A percentile compares a stretch with the other conserved stretches of the same genome.
Evolutionary conservation across 2,797 vertebrate species (phyloP).

Genomic region (Scolopax bukidnonensis): DNA sequence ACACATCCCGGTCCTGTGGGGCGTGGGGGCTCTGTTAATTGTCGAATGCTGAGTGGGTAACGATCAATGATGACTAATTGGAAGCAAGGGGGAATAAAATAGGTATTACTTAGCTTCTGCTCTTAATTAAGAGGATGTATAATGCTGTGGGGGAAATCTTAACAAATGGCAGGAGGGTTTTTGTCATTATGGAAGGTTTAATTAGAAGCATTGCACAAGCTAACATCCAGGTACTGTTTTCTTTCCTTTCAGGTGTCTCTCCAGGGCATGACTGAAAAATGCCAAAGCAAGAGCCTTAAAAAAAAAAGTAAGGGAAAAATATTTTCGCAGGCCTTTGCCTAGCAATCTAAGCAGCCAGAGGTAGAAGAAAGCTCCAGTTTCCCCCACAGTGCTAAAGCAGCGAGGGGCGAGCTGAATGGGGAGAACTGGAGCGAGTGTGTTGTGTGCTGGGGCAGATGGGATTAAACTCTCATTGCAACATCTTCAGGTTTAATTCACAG

Average conservation of each 20-base stretch:
- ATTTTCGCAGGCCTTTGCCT: not conserved
- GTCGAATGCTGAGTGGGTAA: conserved; percentile 57
- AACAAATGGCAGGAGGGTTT: conserved; percentile 69
- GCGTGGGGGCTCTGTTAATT: conserved; percentile 61
- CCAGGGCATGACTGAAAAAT: conserved; percentile 14
- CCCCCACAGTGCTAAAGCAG: conserved; percentile 10
- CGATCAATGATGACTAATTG: conserved; percentile 74
- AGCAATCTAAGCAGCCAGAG: not conserved
- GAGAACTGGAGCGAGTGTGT: not conserved
- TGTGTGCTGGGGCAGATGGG: not conserved
- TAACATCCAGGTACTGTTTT: conserved; percentile 34
- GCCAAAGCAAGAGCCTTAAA: not conserved
- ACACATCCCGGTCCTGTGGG: not conserved
- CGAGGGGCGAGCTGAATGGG: not conserved
- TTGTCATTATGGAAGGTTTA: conserved; percentile 66
- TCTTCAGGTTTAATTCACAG: conserved; percentile 45
- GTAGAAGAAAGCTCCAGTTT: not conserved
- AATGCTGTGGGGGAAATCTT: conserved; percentile 68
- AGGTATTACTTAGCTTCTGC: conserved; percentile 69
- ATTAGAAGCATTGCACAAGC: conserved; percentile 48
- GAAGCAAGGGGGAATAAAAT: conserved; percentile 69
- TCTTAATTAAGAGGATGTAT: conserved; percentile 73
- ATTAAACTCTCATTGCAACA: not conserved
- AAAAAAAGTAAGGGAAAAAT: not conserved
- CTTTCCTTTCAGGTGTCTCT: conserved; percentile 51